Evolutionary conservation across 1,140 invertebrate genomes (phyloP).

Genomic region (Spodoptera litura): DNA sequence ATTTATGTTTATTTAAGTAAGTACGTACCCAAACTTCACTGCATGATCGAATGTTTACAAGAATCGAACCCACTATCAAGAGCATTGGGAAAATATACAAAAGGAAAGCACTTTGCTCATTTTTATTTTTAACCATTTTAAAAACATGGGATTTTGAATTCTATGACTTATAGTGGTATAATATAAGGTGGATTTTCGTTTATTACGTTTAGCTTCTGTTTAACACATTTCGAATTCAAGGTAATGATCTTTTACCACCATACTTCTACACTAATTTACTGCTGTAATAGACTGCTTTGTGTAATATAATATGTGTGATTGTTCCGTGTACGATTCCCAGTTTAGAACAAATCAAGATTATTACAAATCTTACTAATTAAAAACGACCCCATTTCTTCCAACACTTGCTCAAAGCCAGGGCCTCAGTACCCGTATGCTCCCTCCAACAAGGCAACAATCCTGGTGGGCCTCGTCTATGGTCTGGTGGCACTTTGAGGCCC

Average conservation of each 20-base stretch:
- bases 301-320: too few relatives aligned
- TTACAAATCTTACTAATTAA: too few relatives aligned
- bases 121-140: conserved; percentile 12
- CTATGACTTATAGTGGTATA: not conserved
- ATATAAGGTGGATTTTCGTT: not conserved
- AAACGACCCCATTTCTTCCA: too few relatives aligned
- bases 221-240: not conserved
- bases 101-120: conserved; percentile 16
- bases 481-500: too few relatives aligned
- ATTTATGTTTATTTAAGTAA: conserved; percentile 32
- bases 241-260: not conserved
- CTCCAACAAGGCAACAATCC: too few relatives aligned
- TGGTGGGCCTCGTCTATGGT: too few relatives aligned
- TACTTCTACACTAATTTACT: not conserved
- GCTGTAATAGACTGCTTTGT: too few relatives aligned
- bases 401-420: too few relatives aligned
- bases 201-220: not conserved
- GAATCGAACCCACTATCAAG: conserved; percentile 13
- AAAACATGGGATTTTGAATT: not conserved
- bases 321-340: too few relatives aligned
- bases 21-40: conserved; percentile 23
- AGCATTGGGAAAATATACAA: conserved; percentile 16
- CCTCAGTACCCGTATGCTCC: too few relatives aligned
- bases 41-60: not conserved
- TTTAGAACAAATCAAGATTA: too few relatives aligned